Evolutionary conservation across 1,140 invertebrate species (phyloP).

Genomic region (Saccostrea echinata): DNA sequence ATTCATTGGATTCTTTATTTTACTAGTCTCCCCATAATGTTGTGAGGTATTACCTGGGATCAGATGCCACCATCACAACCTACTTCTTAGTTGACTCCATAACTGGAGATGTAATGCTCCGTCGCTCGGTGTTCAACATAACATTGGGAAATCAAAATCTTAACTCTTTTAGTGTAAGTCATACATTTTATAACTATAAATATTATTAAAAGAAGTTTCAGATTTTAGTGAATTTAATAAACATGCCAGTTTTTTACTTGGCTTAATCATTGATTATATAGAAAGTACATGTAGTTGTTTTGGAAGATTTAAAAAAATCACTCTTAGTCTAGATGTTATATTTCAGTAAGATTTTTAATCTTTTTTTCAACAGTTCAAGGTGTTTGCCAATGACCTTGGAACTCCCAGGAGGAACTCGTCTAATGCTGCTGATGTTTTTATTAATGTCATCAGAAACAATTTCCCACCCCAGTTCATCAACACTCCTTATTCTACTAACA

Average conservation of each 20-base stretch:
- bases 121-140: constrained; percentile 51
- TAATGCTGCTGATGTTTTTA: constrained; percentile 83
- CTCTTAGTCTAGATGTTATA: neutral
- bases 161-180: constrained; percentile 40
- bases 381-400: constrained; percentile 64
- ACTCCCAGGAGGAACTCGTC: constrained; percentile 45
- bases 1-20: constrained; percentile 13
- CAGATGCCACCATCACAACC: constrained; percentile 49
- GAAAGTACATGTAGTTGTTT: too few relatives aligned
- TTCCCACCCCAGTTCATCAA: constrained; percentile 56
- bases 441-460: constrained; percentile 89
- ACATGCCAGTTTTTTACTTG: too few relatives aligned
- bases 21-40: constrained; percentile 58
- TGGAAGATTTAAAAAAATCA: too few relatives aligned
- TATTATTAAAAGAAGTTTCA: neutral
- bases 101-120: constrained; percentile 62
- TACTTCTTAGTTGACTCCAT: constrained; percentile 65
- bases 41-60: constrained; percentile 50
- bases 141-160: constrained; percentile 46
- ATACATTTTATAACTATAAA: neutral
- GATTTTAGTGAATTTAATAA: neutral
- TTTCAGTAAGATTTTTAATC: neutral
- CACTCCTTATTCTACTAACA: constrained; percentile 53
- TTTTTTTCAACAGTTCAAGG: constrained; percentile 63
- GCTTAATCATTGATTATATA: too few relatives aligned